phyloP scores from a whole-genome alignment of 2,888 invertebrate species.

The Plagodis dolabraria region DNA sequence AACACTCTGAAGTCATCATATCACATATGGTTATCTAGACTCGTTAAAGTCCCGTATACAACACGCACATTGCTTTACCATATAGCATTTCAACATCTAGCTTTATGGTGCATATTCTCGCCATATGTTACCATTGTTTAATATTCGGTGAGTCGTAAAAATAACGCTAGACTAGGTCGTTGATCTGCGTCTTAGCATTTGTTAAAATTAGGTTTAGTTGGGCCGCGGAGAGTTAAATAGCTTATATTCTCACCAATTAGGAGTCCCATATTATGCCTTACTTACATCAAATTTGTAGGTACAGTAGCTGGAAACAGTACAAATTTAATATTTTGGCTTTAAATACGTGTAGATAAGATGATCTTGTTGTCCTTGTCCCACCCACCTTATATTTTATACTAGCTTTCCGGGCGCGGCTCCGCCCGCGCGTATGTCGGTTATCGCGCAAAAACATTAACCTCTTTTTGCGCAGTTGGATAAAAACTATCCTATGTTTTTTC shows the following conservation, averaged over 20 bases:
- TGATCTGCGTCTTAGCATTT: conserved; percentile 43
- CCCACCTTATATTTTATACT: no score
- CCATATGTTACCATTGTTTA: conserved; percentile 43
- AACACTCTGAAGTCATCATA: no score
- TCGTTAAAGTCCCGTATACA: conserved; percentile 22
- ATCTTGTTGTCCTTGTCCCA: no score
- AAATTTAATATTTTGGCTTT: no score
- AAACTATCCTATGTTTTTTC: no score
- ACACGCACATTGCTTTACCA: conserved; percentile 20
- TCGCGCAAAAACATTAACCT: no score
- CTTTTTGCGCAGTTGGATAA: no score
- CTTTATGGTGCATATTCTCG: conserved; percentile 32
- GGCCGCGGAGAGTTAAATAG: conserved; percentile 9
- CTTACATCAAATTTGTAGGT: no score
- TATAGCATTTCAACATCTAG: conserved; percentile 33
- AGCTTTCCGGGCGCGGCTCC: no score
- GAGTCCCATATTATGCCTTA: background rate
- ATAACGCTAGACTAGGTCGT: conserved; percentile 49
- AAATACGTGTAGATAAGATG: no score
- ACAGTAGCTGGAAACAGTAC: no score
- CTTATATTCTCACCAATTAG: conserved; percentile 2
- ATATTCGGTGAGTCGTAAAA: conserved; percentile 45
- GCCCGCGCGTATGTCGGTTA: no score
- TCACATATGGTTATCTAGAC: conserved; percentile 1
- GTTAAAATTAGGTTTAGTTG: conserved; percentile 10